Evolutionary conservation across 92 coral and sea anemone species (phyloP), one percentile per base, ranked within the genome.

Genomic region (Chrysogorgia sp.): DNA sequence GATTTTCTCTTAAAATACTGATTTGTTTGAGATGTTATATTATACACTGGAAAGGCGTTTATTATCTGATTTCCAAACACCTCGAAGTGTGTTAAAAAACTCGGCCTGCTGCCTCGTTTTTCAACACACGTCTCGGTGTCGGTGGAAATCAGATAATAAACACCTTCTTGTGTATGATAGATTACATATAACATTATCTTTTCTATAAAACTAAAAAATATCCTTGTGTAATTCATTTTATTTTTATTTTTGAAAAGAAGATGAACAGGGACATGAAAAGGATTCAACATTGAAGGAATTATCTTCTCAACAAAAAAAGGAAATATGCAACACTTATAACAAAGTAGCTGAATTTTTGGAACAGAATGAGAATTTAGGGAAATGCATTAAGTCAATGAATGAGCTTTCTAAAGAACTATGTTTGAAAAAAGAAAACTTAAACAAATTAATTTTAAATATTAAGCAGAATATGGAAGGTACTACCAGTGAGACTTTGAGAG

Each of bases 261-360:
- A 47, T 47, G 53, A 47, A 47, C 14, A 6, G 2, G 53, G 2
- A 10, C 77, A 49, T 10, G 71, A 58, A 24, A 77, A 68, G 43
- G 84, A 63, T 21, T 67, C 1, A 24, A 6, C 81, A 13, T 47
- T 56, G n/a, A 63, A 53, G 29, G 23, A 13, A 24, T 49, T 28
- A 25, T 22, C 25, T 29, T 21, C 28, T 32, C 20, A 49, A 68
- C 77, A 45, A 14, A 26, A 34, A 52, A 75, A 61, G 71, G 83
- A 61, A 68, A 82, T 70, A 62, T 47, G 34, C 25, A 67, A 63
- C 61, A 56, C 84, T 2, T 86, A 82, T 21, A 22, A 45, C 21
- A 82, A 63, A 68, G 87, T 76, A 57, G 57, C 83, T 0, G 34
- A 79, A 45, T 86, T 86, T 76, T 24, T 86, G 59, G 84, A 86